A percentile compares a stretch with the other conserved stretches of the same genome.
Evolutionary conservation across 1,140 invertebrate genomes (phyloP).

Genomic region (Cyclina sinensis): DNA sequence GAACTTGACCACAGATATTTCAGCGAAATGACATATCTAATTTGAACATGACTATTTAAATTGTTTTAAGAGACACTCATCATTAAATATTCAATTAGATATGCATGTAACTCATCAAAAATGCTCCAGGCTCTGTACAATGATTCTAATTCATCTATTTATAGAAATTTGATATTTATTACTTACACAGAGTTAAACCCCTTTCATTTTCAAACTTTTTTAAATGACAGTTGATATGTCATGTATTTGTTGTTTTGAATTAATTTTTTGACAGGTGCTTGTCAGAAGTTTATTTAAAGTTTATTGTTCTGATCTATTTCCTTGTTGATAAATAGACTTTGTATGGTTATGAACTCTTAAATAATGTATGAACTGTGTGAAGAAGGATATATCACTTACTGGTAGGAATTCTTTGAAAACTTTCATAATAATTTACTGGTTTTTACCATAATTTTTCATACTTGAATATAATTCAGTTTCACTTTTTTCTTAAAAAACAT

Average conservation of each 20-base stretch:
- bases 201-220: background rate
- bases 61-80: constrained; percentile 11
- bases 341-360: no score
- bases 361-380: constrained; percentile 18
- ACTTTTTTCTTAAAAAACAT: no score
- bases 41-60: background rate
- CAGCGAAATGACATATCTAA: background rate
- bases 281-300: constrained; percentile 20
- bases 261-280: constrained; percentile 25
- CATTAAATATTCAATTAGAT: constrained; percentile 20
- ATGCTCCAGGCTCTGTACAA: constrained; percentile 4
- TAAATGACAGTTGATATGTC: constrained; percentile 10
- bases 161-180: background rate
- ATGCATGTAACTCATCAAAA: background rate
- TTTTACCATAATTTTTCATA: no score
- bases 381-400: background rate
- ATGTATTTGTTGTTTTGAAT: background rate
- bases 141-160: background rate
- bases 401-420: background rate
- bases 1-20: background rate
- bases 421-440: no score
- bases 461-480: no score
- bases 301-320: background rate
- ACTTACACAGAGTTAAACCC: background rate
- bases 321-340: background rate